Evolutionary conservation across 2,888 invertebrate genomes (phyloP).

Genomic region (Tolmerus cingulatus): DNA sequence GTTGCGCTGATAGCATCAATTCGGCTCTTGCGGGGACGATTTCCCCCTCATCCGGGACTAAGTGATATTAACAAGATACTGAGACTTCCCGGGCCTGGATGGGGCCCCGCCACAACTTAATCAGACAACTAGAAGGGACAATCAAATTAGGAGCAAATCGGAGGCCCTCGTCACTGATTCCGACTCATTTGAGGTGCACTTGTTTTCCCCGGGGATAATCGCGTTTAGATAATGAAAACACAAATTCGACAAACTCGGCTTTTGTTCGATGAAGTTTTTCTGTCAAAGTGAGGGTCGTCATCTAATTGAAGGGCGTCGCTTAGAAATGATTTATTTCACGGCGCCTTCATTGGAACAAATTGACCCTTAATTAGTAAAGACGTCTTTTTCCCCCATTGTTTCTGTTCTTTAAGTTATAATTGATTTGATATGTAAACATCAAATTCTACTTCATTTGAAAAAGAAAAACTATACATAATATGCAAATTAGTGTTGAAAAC

Average conservation of each 20-base stretch:
- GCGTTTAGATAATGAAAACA: not conserved
- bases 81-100: not conserved
- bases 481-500: too few relatives aligned
- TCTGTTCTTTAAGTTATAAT: not conserved
- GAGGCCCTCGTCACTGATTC: not conserved
- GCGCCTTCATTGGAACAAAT: not conserved
- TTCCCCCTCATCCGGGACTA: not conserved
- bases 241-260: not conserved
- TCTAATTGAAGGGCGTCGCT: not conserved
- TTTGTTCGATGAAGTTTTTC: not conserved
- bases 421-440: not conserved
- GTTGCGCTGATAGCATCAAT: constrained; percentile 28
- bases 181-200: not conserved
- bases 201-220: not conserved
- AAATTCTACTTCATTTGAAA: too few relatives aligned
- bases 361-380: not conserved
- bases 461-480: too few relatives aligned
- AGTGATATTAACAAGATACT: not conserved
- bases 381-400: not conserved
- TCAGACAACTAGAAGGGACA: constrained; percentile 15
- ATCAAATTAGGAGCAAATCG: constrained; percentile 13
- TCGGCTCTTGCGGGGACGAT: constrained; percentile 26
- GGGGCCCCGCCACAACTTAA: constrained; percentile 3
- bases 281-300: not conserved
- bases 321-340: not conserved